A percentile compares a stretch with the other conserved stretches of the same genome.
Conservation (phyloP, 2,888 invertebrate genomes). For the Sinhomidia bicolor region DNA sequence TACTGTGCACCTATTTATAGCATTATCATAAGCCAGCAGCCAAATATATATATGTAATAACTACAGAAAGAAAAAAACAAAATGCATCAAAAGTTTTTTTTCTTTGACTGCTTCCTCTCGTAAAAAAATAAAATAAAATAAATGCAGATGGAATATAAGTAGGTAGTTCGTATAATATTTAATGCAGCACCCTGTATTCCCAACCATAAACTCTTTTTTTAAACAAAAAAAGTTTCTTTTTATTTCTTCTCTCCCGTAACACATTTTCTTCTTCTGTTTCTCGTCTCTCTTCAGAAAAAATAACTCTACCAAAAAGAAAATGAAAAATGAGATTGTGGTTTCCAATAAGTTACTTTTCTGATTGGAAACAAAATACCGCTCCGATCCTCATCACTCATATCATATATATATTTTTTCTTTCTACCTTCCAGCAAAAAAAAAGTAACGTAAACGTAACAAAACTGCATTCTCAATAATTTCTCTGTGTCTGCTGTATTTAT, state of each 20-base stretch:
- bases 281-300: neutral
- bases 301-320: conserved; percentile 25
- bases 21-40: too few species aligned
- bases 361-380: conserved; percentile 63
- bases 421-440: conserved; percentile 6
- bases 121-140: too few species aligned
- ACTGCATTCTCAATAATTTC: conserved; percentile 47
- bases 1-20: too few species aligned
- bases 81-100: too few species aligned
- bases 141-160: too few species aligned
- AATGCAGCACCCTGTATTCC: too few species aligned
- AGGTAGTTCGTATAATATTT: too few species aligned
- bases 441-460: neutral
- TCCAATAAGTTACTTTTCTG: conserved; percentile 66
- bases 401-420: neutral
- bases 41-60: too few species aligned
- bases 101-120: too few species aligned
- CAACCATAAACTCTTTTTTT: too few species aligned
- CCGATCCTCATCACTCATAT: conserved; percentile 25
- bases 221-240: conserved; percentile 37
- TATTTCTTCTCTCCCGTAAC: neutral
- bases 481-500: conserved; percentile 13
- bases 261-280: conserved; percentile 52
- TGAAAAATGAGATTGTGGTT: conserved; percentile 66
- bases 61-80: too few species aligned